Conservation (phyloP, 1,140 invertebrate genomes). For the Drosophila ogumai region DNA sequence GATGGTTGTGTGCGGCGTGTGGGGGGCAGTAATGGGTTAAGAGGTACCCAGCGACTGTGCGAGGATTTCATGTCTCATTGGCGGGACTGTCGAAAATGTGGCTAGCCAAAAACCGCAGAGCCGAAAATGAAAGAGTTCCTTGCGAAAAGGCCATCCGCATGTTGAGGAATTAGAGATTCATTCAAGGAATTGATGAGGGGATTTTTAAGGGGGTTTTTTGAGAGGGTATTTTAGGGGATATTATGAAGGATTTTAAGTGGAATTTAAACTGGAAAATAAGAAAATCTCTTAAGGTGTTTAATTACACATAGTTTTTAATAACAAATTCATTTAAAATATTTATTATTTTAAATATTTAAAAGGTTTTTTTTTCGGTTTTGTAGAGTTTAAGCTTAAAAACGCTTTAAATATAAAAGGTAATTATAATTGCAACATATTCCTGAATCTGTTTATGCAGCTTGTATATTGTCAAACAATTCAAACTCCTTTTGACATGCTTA, state of each 20-base stretch:
- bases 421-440: background rate
- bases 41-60: background rate
- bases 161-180: conserved; percentile 1
- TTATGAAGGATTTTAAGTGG: no score
- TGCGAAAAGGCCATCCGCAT: background rate
- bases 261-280: no score
- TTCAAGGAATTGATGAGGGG: background rate
- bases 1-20: conserved; percentile 7
- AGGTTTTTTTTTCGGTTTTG: no score
- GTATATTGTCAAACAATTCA: background rate
- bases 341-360: no score
- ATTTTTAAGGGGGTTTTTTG: background rate
- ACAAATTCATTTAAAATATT: no score
- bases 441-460: no score
- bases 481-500: background rate
- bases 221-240: no score
- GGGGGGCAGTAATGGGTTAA: conserved; percentile 22
- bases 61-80: conserved; percentile 41
- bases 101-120: conserved; percentile 35
- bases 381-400: no score
- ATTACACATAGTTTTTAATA: no score
- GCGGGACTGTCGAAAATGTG: conserved; percentile 34
- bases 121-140: conserved; percentile 26
- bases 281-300: no score
- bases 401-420: no score